Evolutionary conservation across 2,888 invertebrate genomes (phyloP), one percentile per base, ranked within the genome.

Genomic region (Drosophila nr. perissopoda): DNA sequence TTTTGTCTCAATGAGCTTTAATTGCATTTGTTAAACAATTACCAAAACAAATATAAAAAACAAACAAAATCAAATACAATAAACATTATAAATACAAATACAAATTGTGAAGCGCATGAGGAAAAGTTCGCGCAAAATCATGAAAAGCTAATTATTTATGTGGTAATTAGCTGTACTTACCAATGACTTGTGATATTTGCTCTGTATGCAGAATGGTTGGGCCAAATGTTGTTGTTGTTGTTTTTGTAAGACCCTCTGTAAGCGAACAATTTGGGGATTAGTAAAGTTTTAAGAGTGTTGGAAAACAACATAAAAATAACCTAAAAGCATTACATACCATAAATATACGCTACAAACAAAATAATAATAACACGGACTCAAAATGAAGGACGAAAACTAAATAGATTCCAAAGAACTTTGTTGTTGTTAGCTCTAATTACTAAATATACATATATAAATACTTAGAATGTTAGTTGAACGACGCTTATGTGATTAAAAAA

Each of bases 241-340:
- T 85, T 67, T 89, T 86, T 69, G 84, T 78, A 69, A 87, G 64
- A 61, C 70, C 81, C 79, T 89, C 89, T 89, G 89, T 58, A 89
- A 89, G 53, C 65, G 66, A 76, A 81, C 60, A 76, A 51, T n/a
- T 18, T 1, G 0, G 4, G 3, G 18, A 63, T 81, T 76, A 81
- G 67, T 68, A 34, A 51, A 8, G 10, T 45, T 36, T 33, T 57
- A 2, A 7, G 8, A 11, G 16, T 29, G 11, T 33, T 51, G 2
- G 11, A 38, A 54, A 13, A 25, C 1, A 67, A 80, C 76, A 86
- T 69, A 84, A 76, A 76, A 74, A 59, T 78, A 78, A 71, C 77
- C 80, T 86, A 85, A 52, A 71, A 78, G 78, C 74, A 74, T 36
- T 78, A 71, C 58, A 62, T 66, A 85, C 70, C 52, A 73, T 83